Base-by-base conservation (phyloP, 2,888 invertebrate species). In the Malthinus seriepunctatus region DNA sequence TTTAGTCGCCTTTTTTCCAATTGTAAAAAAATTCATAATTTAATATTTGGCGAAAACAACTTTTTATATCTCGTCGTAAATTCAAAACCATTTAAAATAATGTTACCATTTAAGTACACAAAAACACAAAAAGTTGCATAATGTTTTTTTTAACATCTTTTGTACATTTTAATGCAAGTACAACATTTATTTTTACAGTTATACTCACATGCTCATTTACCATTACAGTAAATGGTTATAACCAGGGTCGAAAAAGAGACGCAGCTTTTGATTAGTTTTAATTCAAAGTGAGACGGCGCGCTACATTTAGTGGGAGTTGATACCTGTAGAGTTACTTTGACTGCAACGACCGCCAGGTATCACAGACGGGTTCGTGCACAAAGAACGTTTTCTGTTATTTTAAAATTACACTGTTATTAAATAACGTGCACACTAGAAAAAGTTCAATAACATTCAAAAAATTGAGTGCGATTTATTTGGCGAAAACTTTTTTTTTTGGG, bases 291-390 rank as follows among this genome's bases (percentile, higher is more conserved):
- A 65, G 68, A 69, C 57, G 49, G 59, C 62, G 60, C 62, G 32
- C 42, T 32, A 23, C 51, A 53, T 51, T 50, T 67, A 65, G 70
- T 67, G 69, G 70, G 67, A 67, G 67, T 57, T 63, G 63, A 68
- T 72, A 72, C 72, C 72, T 72, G 72, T 72, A 70, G 72, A 71
- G 71, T 71, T 72, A 67, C 60, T 67, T 62, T 56, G 62, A 63
- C 63, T 63, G 57, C 66, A 66, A 63, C 65, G 47, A 61, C 62
- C 56, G 55, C 48, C 61, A 63, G 64, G 67, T 63, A 60, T 48
- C 56, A 51, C 56, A 62, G 54, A 54, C 58, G 53, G 58, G 58
- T 60, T 63, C 60, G 57, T 50, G 55, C 55, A 42, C 45, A 47
- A 54, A 37, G 50, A 54, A 53, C 37, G 58, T 52, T 42, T 42